Evolutionary conservation across 2,113 vertebrate genomes (phyloP).

Genomic region (Lepus americanus): DNA sequence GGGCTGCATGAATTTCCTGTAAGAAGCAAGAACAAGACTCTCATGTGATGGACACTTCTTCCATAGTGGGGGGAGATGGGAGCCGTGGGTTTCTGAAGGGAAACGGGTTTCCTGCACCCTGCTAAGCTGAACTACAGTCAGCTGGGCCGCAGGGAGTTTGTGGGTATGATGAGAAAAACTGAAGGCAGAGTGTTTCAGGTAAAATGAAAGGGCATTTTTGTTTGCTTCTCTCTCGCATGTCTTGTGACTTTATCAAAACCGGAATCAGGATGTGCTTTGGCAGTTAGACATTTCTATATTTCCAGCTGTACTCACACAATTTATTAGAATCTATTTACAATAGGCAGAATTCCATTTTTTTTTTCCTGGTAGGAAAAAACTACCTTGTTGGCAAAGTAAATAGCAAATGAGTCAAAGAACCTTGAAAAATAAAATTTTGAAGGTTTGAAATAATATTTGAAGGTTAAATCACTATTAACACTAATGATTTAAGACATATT

Average conservation of each 20-base stretch:
- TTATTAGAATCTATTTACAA: conserved; percentile 69
- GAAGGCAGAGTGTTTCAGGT: conserved; percentile 43
- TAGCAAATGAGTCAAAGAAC: conserved; percentile 18
- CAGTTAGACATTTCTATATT: conserved; percentile 63
- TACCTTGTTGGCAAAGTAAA: conserved; percentile 51
- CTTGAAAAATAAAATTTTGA: conserved; percentile 49
- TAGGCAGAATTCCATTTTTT: not conserved
- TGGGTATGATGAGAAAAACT: conserved; percentile 61
- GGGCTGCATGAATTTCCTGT: not conserved
- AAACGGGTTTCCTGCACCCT: not conserved
- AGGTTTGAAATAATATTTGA: conserved; percentile 51
- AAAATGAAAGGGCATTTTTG: conserved; percentile 64
- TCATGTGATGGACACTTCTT: not conserved
- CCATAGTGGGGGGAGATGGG: not conserved
- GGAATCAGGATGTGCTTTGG: conserved; percentile 59
- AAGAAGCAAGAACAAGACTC: not conserved
- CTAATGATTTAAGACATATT: conserved; percentile 20
- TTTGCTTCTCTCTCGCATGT: conserved; percentile 62
- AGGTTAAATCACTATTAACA: conserved; percentile 19
- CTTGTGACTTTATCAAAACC: conserved; percentile 62
- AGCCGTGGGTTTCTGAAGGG: not conserved
- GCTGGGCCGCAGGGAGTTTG: conserved; percentile 29
- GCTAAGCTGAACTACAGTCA: not conserved
- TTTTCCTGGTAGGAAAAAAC: conserved; percentile 33
- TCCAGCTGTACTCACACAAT: conserved; percentile 58